A percentile compares a stretch with the other conserved stretches of the same genome.
phyloP scores from a whole-genome alignment of 2,888 invertebrate species.

The Chymomyza amoena region DNA sequence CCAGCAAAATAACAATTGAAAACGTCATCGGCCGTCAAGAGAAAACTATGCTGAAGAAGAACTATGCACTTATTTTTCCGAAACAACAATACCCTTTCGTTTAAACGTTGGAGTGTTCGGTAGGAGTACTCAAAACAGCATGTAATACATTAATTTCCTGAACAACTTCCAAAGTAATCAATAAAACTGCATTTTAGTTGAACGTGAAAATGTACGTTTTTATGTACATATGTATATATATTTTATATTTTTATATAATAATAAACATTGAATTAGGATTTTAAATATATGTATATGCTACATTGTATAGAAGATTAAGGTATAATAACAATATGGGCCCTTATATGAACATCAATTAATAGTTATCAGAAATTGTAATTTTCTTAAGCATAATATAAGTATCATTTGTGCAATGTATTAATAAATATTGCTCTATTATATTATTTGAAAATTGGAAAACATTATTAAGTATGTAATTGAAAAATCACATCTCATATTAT shows the following conservation, averaged over 20 bases:
- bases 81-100: no score
- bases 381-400: constrained; percentile 5
- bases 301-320: not conserved
- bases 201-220: not conserved
- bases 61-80: no score
- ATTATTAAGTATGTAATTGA: constrained; percentile 2
- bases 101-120: no score
- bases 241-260: not conserved
- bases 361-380: constrained; percentile 6
- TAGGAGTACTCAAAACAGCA: no score
- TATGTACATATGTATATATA: not conserved
- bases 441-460: constrained; percentile 11
- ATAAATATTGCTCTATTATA: constrained; percentile 15
- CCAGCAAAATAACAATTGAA: no score
- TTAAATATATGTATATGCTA: not conserved
- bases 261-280: not conserved
- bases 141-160: no score
- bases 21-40: no score
- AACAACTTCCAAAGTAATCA: not conserved
- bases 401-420: constrained; percentile 18
- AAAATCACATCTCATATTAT: constrained; percentile 3
- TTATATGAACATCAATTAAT: not conserved
- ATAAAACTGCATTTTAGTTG: not conserved
- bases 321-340: not conserved
- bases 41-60: no score